phyloP scores from a whole-genome alignment of 2,888 invertebrate species.

The Nasonia oneida region DNA sequence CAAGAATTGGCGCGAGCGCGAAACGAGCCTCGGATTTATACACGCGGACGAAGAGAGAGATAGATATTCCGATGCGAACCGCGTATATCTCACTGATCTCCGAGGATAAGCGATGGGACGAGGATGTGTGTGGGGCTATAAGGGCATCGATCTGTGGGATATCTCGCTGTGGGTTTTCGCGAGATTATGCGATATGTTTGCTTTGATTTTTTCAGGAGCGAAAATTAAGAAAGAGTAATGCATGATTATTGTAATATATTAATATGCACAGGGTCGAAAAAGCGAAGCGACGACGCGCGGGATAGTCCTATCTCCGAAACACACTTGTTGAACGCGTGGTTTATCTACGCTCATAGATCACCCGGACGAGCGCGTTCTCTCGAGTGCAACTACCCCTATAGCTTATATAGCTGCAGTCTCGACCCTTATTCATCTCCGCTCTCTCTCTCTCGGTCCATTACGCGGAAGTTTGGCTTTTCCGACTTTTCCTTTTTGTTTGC shows the following conservation, averaged over 20 bases:
- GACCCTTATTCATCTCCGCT: background rate
- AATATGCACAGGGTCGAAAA: background rate
- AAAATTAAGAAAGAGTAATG: too few relatives aligned
- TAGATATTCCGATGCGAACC: conserved; percentile 21
- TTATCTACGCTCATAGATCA: conserved; percentile 79
- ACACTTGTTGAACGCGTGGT: conserved; percentile 79
- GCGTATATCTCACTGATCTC: conserved; percentile 4
- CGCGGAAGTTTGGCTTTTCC: background rate
- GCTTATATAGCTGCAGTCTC: background rate
- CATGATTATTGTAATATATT: too few relatives aligned
- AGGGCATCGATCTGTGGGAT: too few relatives aligned
- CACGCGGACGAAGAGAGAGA: conserved; percentile 14
- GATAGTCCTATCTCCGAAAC: conserved; percentile 73
- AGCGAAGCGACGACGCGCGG: background rate
- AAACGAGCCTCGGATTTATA: conserved; percentile 21
- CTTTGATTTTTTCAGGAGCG: too few relatives aligned
- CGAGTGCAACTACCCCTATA: background rate
- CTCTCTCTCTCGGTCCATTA: background rate
- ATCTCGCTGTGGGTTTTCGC: too few relatives aligned
- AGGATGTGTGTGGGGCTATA: too few relatives aligned
- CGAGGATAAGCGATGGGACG: background rate
- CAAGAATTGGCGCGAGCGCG: background rate
- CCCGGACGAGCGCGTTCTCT: conserved; percentile 68
- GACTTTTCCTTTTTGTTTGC: background rate
- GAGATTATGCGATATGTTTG: too few relatives aligned